Evolutionary conservation across 2,888 invertebrate genomes (phyloP).

Genomic region (Nomada hirtipes): DNA sequence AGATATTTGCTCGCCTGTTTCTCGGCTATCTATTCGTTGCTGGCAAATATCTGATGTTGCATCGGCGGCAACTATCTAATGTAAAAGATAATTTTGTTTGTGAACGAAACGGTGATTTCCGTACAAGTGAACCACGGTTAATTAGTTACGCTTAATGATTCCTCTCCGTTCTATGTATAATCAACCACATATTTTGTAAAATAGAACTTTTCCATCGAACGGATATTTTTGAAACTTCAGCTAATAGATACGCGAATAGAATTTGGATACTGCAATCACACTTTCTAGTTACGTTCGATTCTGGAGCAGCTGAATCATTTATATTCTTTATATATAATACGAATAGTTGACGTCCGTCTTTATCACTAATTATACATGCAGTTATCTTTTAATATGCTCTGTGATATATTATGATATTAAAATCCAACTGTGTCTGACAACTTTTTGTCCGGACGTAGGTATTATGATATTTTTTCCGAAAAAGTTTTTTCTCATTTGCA

Average conservation of each 20-base stretch:
- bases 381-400: background rate
- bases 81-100: background rate
- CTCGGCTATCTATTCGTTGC: background rate
- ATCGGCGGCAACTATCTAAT: background rate
- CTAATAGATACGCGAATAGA: constrained; percentile 1
- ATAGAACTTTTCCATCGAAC: constrained; percentile 1
- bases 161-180: background rate
- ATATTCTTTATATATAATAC: background rate
- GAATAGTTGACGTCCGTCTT: too few species aligned
- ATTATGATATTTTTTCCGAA: too few species aligned
- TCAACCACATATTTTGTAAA: background rate
- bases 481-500: too few species aligned
- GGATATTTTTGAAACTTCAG: constrained; percentile 6
- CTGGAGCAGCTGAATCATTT: background rate
- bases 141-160: background rate
- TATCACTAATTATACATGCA: background rate
- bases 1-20: background rate
- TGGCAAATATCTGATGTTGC: constrained; percentile 11
- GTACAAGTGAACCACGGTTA: constrained; percentile 6
- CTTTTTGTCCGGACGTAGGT: too few species aligned
- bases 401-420: too few species aligned
- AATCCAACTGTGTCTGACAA: too few species aligned
- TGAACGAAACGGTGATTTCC: background rate
- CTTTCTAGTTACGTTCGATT: background rate
- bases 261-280: background rate